Conservation (phyloP, 2,113 vertebrate genomes). For the Chauna torquata region DNA sequence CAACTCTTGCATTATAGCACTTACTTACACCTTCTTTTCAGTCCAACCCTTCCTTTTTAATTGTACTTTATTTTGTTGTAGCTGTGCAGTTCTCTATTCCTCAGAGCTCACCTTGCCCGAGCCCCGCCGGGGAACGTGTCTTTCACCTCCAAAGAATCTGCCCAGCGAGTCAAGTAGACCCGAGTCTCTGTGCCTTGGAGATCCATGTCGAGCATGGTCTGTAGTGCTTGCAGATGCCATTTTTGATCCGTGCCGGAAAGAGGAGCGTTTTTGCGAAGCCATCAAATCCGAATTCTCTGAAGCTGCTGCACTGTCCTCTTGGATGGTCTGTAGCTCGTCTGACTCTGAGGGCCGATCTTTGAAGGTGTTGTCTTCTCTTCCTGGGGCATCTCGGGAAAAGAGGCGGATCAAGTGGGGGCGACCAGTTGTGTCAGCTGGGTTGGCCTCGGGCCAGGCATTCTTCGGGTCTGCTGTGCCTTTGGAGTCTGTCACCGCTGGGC, state of each 20-base stretch:
- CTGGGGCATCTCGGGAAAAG: conserved; percentile 99
- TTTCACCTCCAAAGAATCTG: conserved; percentile 95
- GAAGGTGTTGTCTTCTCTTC: conserved; percentile 99
- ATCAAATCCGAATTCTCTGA: conserved; percentile 86
- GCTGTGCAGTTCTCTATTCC: conserved; percentile 75
- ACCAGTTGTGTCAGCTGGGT: conserved; percentile 86
- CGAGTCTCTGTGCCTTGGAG: conserved; percentile 90
- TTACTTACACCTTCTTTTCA: conserved; percentile 10
- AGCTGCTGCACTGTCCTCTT: conserved; percentile 88
- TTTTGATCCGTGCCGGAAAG: conserved; percentile 82
- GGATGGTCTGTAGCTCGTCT: conserved; percentile 98
- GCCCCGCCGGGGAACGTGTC: conserved; percentile 89
- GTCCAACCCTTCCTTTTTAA: conserved; percentile 50
- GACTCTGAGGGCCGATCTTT: conserved; percentile 98
- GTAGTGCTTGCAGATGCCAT: conserved; percentile 93
- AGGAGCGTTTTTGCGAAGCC: conserved; percentile 87
- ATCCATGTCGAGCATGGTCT: conserved; percentile 86
- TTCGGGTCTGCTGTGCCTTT: conserved; percentile 83
- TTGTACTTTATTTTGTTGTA: conserved; percentile 12
- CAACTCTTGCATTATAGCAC: conserved; percentile 61
- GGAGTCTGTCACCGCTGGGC: conserved; percentile 93
- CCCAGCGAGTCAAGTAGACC: conserved; percentile 95
- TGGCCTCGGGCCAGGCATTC: conserved; percentile 85
- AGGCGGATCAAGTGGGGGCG: conserved; percentile 99
- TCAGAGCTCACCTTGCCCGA: conserved; percentile 92